Evolutionary conservation across 1,140 invertebrate species (phyloP), one percentile per base, ranked within the genome.

Genomic region (Coenobita brevimanus): DNA sequence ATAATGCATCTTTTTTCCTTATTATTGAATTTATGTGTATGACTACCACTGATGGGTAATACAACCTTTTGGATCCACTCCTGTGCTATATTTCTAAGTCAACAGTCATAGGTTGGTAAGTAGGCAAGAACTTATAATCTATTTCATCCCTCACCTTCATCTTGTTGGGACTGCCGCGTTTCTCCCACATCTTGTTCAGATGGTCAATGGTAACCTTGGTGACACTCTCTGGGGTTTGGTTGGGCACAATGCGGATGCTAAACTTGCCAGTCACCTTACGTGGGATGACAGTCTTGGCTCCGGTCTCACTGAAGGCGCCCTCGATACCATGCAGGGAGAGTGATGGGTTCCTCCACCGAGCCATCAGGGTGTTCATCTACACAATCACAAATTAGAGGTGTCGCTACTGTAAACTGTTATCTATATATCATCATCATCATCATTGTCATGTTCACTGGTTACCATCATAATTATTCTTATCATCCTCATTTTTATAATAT

Each of bases 261-360:
- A 99, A 99, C 93, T 99, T 99, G 43, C 98, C 98, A 91, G 95
- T 96, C 0, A 99, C 98, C 24, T 88, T 98, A 57, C 95, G 94
- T 1, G 98, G 98, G 91, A 99, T 99, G 0, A 99, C 98, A 85
- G 98, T 99, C 92, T 99, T 99, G 41, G 95, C 95, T 67, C 98
- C 98, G 24, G 96, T 93, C 89, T 97, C 98, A 92, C 95, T 96
- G 91, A 99, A 99, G 17, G 98, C 98, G 75, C 98, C 97, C 94
- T 96, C 94, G 91, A 99, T 98, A 73, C 98, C 98, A 93, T 99
- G 98, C 30, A 99, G 93, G 1, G 97, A 99, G 0, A 99, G 93
- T 83, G 95, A 96, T 30, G 98, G 98, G 91, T 96, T 96, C 57
- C 98, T 94, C 97, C 97, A 99, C 71, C 98, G 94, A 91, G 97